phyloP scores from a whole-genome alignment of 2,797 vertebrate species.

The Pangasius sanitwongsei region DNA sequence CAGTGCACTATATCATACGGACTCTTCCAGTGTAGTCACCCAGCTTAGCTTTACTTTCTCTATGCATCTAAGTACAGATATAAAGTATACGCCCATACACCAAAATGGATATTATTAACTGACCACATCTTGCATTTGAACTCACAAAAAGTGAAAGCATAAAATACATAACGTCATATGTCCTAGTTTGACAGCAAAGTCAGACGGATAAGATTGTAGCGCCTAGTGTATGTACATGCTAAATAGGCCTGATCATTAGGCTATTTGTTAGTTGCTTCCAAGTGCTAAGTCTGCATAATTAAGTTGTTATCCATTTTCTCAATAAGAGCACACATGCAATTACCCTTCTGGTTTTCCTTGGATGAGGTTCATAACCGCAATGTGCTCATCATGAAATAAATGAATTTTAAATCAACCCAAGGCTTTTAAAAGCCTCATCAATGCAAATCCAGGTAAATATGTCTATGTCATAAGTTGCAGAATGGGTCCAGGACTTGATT shows the following conservation, averaged over 20 bases:
- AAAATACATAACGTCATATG: neutral
- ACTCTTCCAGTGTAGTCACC: neutral
- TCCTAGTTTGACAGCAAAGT: neutral
- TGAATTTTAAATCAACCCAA: slow-evolving; percentile 63
- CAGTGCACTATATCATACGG: neutral
- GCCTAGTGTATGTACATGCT: neutral
- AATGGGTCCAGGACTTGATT: neutral
- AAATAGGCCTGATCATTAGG: neutral
- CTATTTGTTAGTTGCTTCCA: slow-evolving; percentile 31
- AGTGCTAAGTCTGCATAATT: slow-evolving; percentile 53
- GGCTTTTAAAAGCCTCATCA: neutral
- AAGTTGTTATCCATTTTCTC: slow-evolving; percentile 67
- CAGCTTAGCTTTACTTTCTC: neutral
- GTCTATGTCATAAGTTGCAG: neutral
- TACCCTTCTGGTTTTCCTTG: slow-evolving; percentile 64
- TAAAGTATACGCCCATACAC: neutral
- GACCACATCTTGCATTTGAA: neutral
- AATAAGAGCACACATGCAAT: slow-evolving; percentile 67
- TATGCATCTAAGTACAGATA: neutral
- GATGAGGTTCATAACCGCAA: slow-evolving; percentile 64
- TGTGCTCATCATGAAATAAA: slow-evolving; percentile 69
- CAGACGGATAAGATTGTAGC: neutral
- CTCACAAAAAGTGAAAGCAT: neutral
- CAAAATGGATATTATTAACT: neutral
- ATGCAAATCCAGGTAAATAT: neutral